phyloP scores from a whole-genome alignment of 2,888 invertebrate species.

The Drosophila sordidapex region DNA sequence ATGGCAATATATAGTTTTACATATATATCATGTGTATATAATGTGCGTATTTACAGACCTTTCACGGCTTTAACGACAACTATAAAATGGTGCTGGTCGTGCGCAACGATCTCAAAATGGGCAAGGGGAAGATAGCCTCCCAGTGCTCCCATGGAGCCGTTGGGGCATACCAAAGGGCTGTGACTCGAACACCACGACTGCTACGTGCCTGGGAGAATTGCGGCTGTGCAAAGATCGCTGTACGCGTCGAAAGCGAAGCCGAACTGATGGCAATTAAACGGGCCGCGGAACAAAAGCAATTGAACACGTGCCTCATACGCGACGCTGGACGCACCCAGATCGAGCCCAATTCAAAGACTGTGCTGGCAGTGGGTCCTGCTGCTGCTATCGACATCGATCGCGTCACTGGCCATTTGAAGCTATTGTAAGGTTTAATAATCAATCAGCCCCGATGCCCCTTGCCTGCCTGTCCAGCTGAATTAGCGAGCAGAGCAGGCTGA shows the following conservation, averaged over 20 bases:
- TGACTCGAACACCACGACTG: slow-evolving; percentile 87
- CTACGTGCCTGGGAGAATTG: slow-evolving; percentile 87
- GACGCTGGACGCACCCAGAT: slow-evolving; percentile 98
- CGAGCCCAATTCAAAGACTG: slow-evolving; percentile 94
- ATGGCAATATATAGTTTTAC: not conserved
- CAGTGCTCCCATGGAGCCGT: slow-evolving; percentile 98
- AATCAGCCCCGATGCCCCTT: slow-evolving; percentile 1
- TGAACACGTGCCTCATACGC: slow-evolving; percentile 90
- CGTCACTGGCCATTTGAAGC: slow-evolving; percentile 94
- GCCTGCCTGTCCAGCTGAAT: slow-evolving; percentile 1
- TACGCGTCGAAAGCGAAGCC: slow-evolving; percentile 91
- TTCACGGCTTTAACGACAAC: slow-evolving; percentile 85
- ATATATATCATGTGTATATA: not conserved
- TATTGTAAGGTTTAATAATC: slow-evolving; percentile 86
- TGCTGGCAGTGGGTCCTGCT: slow-evolving; percentile 97
- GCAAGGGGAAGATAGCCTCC: slow-evolving; percentile 97
- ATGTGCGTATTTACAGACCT: slow-evolving; percentile 55
- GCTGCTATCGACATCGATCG: slow-evolving; percentile 90
- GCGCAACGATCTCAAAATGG: slow-evolving; percentile 96
- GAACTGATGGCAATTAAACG: slow-evolving; percentile 89
- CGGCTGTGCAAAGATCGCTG: slow-evolving; percentile 95
- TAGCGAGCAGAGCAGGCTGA: slow-evolving; percentile 10
- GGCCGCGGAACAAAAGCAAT: slow-evolving; percentile 89
- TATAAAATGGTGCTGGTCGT: slow-evolving; percentile 94
- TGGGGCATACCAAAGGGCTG: slow-evolving; percentile 91